phyloP scores from a whole-genome alignment of 2,797 vertebrate genomes.

The Poeciliopsis turneri region DNA sequence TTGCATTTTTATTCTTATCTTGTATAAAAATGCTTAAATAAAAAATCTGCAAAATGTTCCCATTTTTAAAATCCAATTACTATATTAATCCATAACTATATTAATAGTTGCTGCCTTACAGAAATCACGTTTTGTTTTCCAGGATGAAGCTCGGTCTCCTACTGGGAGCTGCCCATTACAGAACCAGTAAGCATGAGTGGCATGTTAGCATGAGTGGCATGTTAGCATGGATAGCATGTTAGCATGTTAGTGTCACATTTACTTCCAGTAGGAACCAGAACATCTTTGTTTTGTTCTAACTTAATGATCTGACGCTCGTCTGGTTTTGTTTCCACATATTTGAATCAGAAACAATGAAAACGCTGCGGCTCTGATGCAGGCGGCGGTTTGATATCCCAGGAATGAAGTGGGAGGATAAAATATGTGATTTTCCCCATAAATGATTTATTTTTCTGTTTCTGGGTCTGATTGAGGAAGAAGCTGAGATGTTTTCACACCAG shows the following conservation, averaged over 20 bases:
- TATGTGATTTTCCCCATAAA: conserved; percentile 27
- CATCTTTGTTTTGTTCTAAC: not conserved
- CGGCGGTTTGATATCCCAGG: conserved; percentile 34
- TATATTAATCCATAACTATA: too few species aligned
- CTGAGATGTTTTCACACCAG: too few species aligned
- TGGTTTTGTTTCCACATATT: conserved; percentile 13
- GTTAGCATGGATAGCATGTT: too few species aligned
- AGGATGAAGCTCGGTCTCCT: conserved; percentile 15
- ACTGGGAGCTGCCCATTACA: conserved; percentile 22
- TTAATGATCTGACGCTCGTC: conserved; percentile 11
- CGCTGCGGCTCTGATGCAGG: conserved; percentile 15
- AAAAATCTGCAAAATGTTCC: too few species aligned
- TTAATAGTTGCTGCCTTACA: conserved; percentile 1
- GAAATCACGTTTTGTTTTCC: conserved; percentile 44
- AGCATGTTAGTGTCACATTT: too few species aligned
- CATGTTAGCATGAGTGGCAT: too few species aligned
- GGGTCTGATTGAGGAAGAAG: not conserved
- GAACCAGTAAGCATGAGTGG: conserved; percentile 20
- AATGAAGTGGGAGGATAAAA: conserved; percentile 47
- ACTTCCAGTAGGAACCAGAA: not conserved
- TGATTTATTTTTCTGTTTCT: not conserved
- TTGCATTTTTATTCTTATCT: too few species aligned
- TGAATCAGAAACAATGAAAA: conserved; percentile 8
- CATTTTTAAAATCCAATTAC: too few species aligned
- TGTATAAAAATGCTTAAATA: too few species aligned